These are phyloP conservation scores for Pseudomyrmex concolor DNA, from an alignment of 1,140 invertebrate species.

Conservation along the genomic window DNA sequence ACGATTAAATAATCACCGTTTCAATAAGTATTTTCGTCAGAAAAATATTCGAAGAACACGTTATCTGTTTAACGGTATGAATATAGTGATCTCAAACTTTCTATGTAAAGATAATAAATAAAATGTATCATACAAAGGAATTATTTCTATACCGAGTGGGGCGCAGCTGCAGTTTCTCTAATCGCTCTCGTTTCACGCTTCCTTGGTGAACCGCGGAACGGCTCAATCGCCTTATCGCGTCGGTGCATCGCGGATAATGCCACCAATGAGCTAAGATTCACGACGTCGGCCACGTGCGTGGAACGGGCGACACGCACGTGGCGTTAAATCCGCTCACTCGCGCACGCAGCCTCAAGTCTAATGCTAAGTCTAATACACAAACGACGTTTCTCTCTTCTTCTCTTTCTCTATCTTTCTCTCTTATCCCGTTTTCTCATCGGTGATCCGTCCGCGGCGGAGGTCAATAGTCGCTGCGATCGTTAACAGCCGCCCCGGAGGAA, in stretches of 20 bases:
- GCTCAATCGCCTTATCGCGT: slow-evolving; percentile 25
- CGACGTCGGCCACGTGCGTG: slow-evolving; percentile 48
- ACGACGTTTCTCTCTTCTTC: background rate
- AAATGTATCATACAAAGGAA: background rate
- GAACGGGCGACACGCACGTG: slow-evolving; percentile 56
- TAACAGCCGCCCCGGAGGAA: slow-evolving; percentile 62
- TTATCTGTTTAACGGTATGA: background rate
- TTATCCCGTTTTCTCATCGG: background rate
- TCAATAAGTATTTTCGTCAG: background rate
- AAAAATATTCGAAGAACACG: background rate
- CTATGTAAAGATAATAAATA: background rate
- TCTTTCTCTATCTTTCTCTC: background rate
- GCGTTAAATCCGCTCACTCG: slow-evolving; percentile 40
- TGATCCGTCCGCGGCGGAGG: slow-evolving; percentile 29
- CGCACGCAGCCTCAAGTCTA: slow-evolving; percentile 16
- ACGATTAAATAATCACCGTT: slow-evolving; percentile 26
- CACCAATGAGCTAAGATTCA: slow-evolving; percentile 58
- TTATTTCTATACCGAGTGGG: too few relatives aligned
- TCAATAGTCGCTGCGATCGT: slow-evolving; percentile 44
- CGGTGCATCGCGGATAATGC: slow-evolving; percentile 56
- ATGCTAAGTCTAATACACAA: slow-evolving; percentile 21
- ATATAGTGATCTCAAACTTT: background rate
- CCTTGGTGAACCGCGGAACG: slow-evolving; percentile 16
- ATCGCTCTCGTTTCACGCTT: slow-evolving; percentile 43
- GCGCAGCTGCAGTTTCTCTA: slow-evolving; percentile 4